These are phyloP conservation scores for Melanostoma scalare DNA, from an alignment of 2,888 invertebrate species.

Conservation along the genomic window DNA sequence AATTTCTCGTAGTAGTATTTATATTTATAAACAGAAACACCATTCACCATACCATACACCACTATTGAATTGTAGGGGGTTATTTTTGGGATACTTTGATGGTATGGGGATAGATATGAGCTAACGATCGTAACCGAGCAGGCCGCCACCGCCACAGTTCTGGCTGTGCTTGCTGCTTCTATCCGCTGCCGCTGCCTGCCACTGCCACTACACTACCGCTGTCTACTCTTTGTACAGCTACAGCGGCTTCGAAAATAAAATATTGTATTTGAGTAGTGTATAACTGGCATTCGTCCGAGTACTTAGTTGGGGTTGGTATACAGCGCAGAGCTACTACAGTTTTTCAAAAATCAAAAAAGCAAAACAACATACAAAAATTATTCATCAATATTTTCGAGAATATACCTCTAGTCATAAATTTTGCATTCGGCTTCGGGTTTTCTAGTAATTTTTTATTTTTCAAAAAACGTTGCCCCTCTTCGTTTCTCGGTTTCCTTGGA, in stretches of 20 bases:
- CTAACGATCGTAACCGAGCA: constrained; percentile 73
- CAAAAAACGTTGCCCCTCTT: constrained; percentile 14
- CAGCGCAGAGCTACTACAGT: constrained; percentile 65
- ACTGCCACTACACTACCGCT: constrained; percentile 8
- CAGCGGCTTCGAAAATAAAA: constrained; percentile 71
- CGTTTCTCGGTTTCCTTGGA: constrained; percentile 29
- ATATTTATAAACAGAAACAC: constrained; percentile 60
- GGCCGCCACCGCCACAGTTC: constrained; percentile 63
- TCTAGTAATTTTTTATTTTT: constrained; percentile 6
- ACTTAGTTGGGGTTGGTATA: constrained; percentile 46
- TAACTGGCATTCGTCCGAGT: constrained; percentile 74
- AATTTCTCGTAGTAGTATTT: constrained; percentile 62
- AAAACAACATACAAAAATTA: neutral
- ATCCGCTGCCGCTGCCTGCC: constrained; percentile 37
- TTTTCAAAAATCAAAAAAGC: constrained; percentile 26
- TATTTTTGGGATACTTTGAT: constrained; percentile 78
- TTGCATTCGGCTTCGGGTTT: constrained; percentile 6
- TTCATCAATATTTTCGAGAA: no score
- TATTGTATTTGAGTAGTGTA: constrained; percentile 72
- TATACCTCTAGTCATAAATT: neutral
- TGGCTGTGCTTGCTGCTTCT: constrained; percentile 73
- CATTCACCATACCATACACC: constrained; percentile 48
- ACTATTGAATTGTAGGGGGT: constrained; percentile 76
- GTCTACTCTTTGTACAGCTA: constrained; percentile 30
- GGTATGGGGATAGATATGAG: constrained; percentile 74